Evolutionary conservation across 92 coral and sea anemone genomes (phyloP).

Genomic region (Epizoanthus rinbou): DNA sequence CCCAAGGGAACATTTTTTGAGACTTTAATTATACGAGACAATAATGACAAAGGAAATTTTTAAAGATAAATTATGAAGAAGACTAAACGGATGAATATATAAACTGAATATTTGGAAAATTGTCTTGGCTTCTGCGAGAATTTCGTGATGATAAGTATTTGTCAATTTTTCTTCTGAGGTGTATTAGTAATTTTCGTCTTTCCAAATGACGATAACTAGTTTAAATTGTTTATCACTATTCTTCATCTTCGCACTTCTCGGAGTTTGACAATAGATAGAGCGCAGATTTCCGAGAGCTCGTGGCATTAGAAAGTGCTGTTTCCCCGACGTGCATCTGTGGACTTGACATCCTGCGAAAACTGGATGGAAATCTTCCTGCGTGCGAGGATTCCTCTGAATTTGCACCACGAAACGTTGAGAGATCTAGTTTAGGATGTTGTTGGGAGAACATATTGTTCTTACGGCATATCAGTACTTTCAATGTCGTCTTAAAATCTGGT

Average conservation of each 20-base stretch:
- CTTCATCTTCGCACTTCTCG: background rate
- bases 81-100: too few relatives aligned
- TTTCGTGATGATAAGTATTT: too few relatives aligned
- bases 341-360: background rate
- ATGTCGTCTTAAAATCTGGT: conserved; percentile 70
- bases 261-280: background rate
- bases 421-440: background rate
- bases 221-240: background rate
- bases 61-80: too few relatives aligned
- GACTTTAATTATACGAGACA: too few relatives aligned
- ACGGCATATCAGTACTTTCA: background rate
- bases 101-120: too few relatives aligned
- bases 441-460: background rate
- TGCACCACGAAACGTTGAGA: background rate
- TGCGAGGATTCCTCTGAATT: background rate
- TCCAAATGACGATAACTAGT: too few relatives aligned
- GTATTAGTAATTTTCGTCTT: too few relatives aligned
- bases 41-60: too few relatives aligned
- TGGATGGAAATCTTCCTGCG: background rate
- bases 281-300: background rate
- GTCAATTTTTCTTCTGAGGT: too few relatives aligned
- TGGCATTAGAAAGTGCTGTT: background rate
- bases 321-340: conserved; percentile 3
- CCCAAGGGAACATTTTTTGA: too few relatives aligned
- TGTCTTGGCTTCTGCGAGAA: too few relatives aligned